A percentile compares a stretch with the other conserved stretches of the same genome.
phyloP scores from a whole-genome alignment of 2,113 vertebrate genomes.

The Carassius auratus region DNA sequence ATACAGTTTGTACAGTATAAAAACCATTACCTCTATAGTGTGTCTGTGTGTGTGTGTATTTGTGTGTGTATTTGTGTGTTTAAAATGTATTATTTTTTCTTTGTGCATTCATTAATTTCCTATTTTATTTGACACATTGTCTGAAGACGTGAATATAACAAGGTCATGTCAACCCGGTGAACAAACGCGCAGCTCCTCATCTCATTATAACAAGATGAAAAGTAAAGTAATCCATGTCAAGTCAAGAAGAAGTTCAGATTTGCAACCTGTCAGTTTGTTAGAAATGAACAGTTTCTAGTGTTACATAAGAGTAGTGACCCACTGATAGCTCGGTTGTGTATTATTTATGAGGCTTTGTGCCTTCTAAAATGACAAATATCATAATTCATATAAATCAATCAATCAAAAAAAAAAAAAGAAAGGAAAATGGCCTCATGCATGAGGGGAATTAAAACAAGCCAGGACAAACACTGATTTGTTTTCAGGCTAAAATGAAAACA shows the following conservation, averaged over 20 bases:
- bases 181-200: slow-evolving; percentile 58
- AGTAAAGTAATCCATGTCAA: slow-evolving; percentile 65
- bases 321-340: neutral
- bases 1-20: too few relatives aligned
- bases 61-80: too few relatives aligned
- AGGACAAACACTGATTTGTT: slow-evolving; percentile 30
- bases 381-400: slow-evolving; percentile 26
- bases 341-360: neutral
- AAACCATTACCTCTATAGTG: too few relatives aligned
- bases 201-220: slow-evolving; percentile 71
- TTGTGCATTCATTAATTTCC: neutral
- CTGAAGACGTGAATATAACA: neutral
- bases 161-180: neutral
- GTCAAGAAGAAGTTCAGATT: too few relatives aligned
- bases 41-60: too few relatives aligned
- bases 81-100: too few relatives aligned
- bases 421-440: neutral
- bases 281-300: neutral
- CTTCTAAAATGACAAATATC: slow-evolving; percentile 5
- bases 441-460: slow-evolving; percentile 2
- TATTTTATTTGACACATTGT: neutral
- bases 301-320: neutral
- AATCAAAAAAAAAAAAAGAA: too few relatives aligned
- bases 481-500: neutral
- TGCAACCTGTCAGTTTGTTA: too few relatives aligned